Percentiles rank a stretch among this genome's conserved stretches.
Conservation (phyloP, 2,888 invertebrate species). For the Argyra leucocephala region DNA sequence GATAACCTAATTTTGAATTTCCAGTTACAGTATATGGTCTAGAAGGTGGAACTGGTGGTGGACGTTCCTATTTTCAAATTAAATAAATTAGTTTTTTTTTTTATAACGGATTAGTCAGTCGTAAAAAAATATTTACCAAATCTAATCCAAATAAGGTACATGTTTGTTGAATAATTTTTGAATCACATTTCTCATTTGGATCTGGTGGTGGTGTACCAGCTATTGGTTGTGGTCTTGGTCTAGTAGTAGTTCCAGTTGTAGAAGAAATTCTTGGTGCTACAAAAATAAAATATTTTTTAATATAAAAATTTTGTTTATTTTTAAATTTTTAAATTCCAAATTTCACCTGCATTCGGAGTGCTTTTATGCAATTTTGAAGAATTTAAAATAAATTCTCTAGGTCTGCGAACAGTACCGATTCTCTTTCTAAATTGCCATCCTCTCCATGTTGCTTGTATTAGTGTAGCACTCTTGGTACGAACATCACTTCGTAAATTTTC, state of each 20-base stretch:
- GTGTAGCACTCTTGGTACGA: constrained; percentile 68
- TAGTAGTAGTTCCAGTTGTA: constrained; percentile 40
- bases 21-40: constrained; percentile 83
- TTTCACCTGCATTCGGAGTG: constrained; percentile 33
- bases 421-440: constrained; percentile 62
- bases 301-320: neutral
- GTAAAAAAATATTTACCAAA: constrained; percentile 49
- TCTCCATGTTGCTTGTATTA: constrained; percentile 77
- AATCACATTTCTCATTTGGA: constrained; percentile 75
- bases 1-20: constrained; percentile 84
- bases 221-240: constrained; percentile 81
- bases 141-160: constrained; percentile 84
- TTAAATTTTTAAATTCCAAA: neutral
- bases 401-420: constrained; percentile 49
- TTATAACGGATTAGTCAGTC: no score
- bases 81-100: constrained; percentile 8
- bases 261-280: constrained; percentile 38
- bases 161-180: constrained; percentile 80
- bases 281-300: constrained; percentile 14
- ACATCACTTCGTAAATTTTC: constrained; percentile 72
- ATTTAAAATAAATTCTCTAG: constrained; percentile 27
- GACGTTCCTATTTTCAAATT: constrained; percentile 56
- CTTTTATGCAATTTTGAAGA: constrained; percentile 31
- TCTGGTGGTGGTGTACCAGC: constrained; percentile 83
- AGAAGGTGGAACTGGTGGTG: constrained; percentile 84